Conservation (phyloP, 2,797 vertebrate species). For the Acanthopagrus latus region DNA sequence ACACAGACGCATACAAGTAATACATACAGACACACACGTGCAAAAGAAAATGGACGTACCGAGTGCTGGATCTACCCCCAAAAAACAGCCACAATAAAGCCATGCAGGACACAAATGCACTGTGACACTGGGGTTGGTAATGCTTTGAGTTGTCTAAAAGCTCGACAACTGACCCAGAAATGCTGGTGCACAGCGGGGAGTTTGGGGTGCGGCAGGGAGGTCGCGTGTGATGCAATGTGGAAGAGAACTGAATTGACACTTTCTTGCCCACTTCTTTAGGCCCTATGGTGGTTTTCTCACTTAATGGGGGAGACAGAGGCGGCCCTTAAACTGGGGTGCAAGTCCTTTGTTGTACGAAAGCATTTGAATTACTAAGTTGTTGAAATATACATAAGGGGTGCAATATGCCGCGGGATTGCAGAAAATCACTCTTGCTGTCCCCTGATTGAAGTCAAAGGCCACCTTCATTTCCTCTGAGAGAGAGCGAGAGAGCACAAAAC, state of each 20-base stretch:
- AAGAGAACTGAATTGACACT: slow-evolving; percentile 70
- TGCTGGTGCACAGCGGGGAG: slow-evolving; percentile 49
- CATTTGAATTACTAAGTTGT: slow-evolving; percentile 27
- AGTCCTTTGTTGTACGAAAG: slow-evolving; percentile 35
- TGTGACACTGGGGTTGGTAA: slow-evolving; percentile 77
- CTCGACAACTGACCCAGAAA: slow-evolving; percentile 85
- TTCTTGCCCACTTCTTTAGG: slow-evolving; percentile 51
- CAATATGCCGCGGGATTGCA: slow-evolving; percentile 31
- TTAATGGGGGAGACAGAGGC: slow-evolving; percentile 22
- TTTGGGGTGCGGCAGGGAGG: slow-evolving; percentile 41
- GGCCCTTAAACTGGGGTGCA: slow-evolving; percentile 18
- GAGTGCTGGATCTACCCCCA: slow-evolving; percentile 45
- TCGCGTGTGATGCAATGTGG: slow-evolving; percentile 61
- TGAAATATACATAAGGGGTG: slow-evolving; percentile 44
- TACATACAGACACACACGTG: slow-evolving; percentile 45
- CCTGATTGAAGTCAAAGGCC: slow-evolving; percentile 58
- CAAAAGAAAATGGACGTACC: slow-evolving; percentile 59
- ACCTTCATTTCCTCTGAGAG: slow-evolving; percentile 37
- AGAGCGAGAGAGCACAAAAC: background rate
- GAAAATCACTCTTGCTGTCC: slow-evolving; percentile 42
- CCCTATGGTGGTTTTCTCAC: slow-evolving; percentile 42
- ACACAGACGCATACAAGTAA: slow-evolving; percentile 27
- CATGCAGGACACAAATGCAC: slow-evolving; percentile 73
- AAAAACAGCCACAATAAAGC: slow-evolving; percentile 58
- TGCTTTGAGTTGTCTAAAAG: slow-evolving; percentile 79